Conservation (phyloP, 2,888 invertebrate species). For the Rotaria sp. region DNA sequence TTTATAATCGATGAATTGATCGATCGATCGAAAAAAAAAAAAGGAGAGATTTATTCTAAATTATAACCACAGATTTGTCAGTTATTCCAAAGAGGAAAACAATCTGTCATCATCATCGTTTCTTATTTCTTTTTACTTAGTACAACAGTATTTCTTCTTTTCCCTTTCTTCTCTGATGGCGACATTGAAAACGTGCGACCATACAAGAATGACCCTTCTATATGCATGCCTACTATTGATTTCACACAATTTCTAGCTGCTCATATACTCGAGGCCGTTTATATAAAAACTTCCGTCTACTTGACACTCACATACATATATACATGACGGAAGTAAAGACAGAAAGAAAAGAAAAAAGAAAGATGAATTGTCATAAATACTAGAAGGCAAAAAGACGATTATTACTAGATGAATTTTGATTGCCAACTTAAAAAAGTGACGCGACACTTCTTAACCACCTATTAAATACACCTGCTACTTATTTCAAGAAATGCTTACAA, state of each 20-base stretch:
- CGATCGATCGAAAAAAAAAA: neutral
- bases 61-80: neutral
- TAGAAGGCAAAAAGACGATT: conserved; percentile 9
- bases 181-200: neutral
- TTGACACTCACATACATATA: conserved; percentile 1
- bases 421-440: neutral
- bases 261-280: conserved; percentile 18
- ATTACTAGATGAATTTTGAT: conserved; percentile 6
- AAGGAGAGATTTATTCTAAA: neutral
- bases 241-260: neutral
- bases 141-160: neutral
- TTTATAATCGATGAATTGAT: neutral
- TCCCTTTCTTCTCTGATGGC: neutral
- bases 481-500: neutral
- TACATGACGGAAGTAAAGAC: conserved; percentile 7
- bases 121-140: neutral
- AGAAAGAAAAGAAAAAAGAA: neutral
- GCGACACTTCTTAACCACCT: neutral
- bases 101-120: conserved; percentile 7
- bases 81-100: neutral
- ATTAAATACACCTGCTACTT: neutral
- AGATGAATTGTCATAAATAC: conserved; percentile 3
- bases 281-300: conserved; percentile 18
- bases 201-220: neutral
- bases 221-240: neutral